Base-by-base conservation (phyloP, 1,140 invertebrate genomes). In the Drosophila auraria region DNA sequence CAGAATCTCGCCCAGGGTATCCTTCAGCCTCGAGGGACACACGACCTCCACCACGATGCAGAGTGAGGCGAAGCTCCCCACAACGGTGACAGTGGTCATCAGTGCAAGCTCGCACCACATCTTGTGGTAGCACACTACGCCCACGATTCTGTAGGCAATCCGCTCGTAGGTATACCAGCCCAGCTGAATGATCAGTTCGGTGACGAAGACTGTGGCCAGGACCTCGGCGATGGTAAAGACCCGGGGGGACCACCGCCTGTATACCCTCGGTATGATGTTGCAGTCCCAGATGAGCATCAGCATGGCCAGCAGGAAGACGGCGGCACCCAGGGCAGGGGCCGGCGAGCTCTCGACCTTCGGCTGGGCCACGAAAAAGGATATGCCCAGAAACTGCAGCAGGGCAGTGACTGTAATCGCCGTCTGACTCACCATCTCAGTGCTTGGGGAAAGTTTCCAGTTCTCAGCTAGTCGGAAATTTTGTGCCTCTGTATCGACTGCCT, bases 151-250 rank as follows among this genome's bases (percentile, higher is more conserved):
- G 8, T 64, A 44, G 15, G 69, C 30, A 0, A 77, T 23, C 0
- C 72, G 72, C 23, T 77, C 78, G 58, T 57, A 58, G n/a, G 49
- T 42, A 8, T 56, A 76, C 81, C 81, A 83, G 5, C 44, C 62
- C 14, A 72, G 2, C 2, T 62, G 40, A 2, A 80, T 44, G 15
- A 75, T 12, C 53, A 80, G 45, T 40, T 77, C 82, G 33, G 62
- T 58, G 20, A 68, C 12, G 12, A 77, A 54, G 30, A 84, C 49
- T 7, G 71, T 84, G 40, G 45, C 17, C 53, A 84, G 36, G 20
- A 80, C 53, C 38, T 83, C 81, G 2, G 40, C 30, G 9, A 47
- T 23, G 20, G 14, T 49, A 7, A 76, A 51, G 11, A 80, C 1
- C 47, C 42, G 17, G 0, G 81, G 81, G 15, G 66, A 56, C 27